Percentiles rank a stretch among this genome's conserved stretches.
phyloP scores from a whole-genome alignment of 1,140 invertebrate species.

The Drosophila sproati region DNA sequence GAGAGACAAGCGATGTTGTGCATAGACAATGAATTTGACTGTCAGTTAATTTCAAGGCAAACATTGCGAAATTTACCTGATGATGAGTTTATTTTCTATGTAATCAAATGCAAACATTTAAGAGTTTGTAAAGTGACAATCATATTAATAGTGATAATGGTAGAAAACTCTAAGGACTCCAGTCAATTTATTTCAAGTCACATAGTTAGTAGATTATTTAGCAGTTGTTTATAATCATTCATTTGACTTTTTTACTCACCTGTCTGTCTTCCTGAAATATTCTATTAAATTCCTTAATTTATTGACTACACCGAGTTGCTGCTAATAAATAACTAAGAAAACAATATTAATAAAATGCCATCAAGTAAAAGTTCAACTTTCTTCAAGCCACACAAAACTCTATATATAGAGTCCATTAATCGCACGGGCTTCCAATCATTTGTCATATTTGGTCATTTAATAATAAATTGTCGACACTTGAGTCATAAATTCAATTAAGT shows the following conservation, averaged over 20 bases:
- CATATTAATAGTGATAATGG: no score
- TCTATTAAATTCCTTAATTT: no score
- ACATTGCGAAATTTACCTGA: background rate
- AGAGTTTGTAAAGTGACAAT: background rate
- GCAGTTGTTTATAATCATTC: no score
- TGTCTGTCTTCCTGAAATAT: no score
- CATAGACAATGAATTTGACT: background rate
- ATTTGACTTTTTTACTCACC: no score
- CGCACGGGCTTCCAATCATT: slow-evolving; percentile 37
- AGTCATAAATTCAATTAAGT: slow-evolving; percentile 65
- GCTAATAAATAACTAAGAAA: background rate
- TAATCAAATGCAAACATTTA: background rate
- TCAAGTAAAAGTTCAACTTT: background rate
- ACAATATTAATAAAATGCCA: background rate
- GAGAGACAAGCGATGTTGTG: background rate
- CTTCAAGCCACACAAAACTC: background rate
- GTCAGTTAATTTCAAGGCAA: slow-evolving; percentile 1
- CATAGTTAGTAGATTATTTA: no score
- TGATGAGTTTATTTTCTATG: background rate
- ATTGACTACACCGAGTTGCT: no score
- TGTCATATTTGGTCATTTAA: slow-evolving; percentile 55
- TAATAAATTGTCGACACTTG: slow-evolving; percentile 57
- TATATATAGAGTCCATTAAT: background rate
- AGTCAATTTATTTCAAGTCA: no score
- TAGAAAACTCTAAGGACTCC: no score